Percentiles rank a stretch among this genome's conserved stretches.
Conservation (phyloP, 2,113 vertebrate genomes). For the Misgurnus mizolepis region DNA sequence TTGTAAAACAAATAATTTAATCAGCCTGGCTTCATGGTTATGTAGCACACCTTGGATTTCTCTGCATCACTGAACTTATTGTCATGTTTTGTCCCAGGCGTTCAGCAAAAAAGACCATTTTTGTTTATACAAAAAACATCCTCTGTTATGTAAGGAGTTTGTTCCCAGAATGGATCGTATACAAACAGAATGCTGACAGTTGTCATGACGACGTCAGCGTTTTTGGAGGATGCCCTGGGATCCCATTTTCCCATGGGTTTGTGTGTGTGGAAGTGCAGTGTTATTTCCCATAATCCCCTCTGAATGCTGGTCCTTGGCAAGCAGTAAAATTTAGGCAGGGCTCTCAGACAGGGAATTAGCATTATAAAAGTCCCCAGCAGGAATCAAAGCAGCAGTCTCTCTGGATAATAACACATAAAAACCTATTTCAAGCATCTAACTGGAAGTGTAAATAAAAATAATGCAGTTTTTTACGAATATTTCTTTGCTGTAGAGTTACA, state of each 20-base stretch:
- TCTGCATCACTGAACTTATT: not conserved
- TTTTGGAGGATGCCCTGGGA: slow-evolving; percentile 52
- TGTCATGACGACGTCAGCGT: slow-evolving; percentile 64
- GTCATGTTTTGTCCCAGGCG: not conserved
- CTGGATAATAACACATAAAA: slow-evolving; percentile 1
- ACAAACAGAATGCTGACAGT: slow-evolving; percentile 62
- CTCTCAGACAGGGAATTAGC: slow-evolving; percentile 44
- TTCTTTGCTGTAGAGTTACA: not conserved
- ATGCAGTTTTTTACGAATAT: not conserved
- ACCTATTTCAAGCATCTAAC: not conserved
- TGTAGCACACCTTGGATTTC: not conserved
- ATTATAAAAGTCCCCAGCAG: slow-evolving; percentile 44
- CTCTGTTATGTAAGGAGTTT: slow-evolving; percentile 19
- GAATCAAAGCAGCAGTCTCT: slow-evolving; percentile 2
- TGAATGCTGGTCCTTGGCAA: slow-evolving; percentile 49
- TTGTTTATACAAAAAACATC: not conserved
- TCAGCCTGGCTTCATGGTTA: not conserved
- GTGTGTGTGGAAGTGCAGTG: slow-evolving; percentile 17
- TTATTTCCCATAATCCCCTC: slow-evolving; percentile 53
- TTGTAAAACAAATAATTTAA: not conserved
- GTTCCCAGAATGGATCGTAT: slow-evolving; percentile 51
- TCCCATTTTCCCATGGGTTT: slow-evolving; percentile 43
- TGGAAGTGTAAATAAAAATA: not conserved
- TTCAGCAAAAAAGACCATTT: not conserved
- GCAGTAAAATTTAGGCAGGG: slow-evolving; percentile 49